These are phyloP conservation scores for Latrodectus hesperus DNA, from an alignment of 2,888 invertebrate species.

Conservation along the genomic window DNA sequence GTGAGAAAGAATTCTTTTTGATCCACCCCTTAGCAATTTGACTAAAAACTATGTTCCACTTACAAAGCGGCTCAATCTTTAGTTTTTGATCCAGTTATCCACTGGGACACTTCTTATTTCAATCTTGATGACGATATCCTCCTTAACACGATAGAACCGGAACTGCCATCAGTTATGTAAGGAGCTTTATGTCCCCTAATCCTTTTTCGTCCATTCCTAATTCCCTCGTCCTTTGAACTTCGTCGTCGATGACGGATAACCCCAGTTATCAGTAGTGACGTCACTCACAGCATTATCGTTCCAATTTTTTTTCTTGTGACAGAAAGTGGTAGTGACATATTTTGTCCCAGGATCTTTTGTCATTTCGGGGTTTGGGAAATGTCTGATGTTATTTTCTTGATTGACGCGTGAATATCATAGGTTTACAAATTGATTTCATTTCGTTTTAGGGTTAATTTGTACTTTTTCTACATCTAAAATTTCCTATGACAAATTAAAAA, in stretches of 20 bases:
- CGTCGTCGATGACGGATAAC: conserved; percentile 42
- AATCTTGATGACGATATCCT: background rate
- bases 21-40: no score
- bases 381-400: background rate
- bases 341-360: background rate
- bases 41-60: no score
- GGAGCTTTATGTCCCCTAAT: conserved; percentile 30
- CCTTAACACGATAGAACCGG: background rate
- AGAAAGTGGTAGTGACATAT: background rate
- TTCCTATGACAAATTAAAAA: no score
- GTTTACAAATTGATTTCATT: no score
- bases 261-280: conserved; percentile 24
- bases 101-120: background rate
- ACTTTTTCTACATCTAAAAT: no score
- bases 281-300: background rate
- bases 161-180: background rate
- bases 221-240: background rate
- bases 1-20: no score
- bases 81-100: no score
- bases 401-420: background rate
- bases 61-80: no score
- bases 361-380: background rate
- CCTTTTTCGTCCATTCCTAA: conserved; percentile 33
- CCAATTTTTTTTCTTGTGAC: background rate
- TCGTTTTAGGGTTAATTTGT: no score